phyloP scores from a whole-genome alignment of 2,113 vertebrate genomes.

The Aegithalos caudatus region DNA sequence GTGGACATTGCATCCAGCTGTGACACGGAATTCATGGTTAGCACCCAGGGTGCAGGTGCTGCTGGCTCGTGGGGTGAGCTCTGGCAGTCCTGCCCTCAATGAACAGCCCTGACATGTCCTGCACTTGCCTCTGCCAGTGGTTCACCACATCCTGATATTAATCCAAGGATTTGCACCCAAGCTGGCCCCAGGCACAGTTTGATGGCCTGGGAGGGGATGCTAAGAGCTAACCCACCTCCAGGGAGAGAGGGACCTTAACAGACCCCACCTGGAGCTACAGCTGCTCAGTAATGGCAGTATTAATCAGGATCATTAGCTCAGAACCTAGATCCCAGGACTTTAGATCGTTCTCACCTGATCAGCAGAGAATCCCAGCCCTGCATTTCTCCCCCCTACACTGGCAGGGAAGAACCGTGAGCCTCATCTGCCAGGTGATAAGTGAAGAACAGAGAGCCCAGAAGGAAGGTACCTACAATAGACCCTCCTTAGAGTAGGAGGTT shows the following conservation, averaged over 20 bases:
- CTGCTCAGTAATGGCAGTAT: background rate
- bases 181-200: background rate
- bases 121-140: accelerated
- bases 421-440: background rate
- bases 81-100: background rate
- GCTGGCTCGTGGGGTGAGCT: background rate
- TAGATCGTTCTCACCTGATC: background rate
- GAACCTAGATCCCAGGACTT: background rate
- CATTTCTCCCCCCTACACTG: background rate
- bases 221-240: background rate
- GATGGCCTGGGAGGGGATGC: background rate
- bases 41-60: background rate
- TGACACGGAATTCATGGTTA: accelerated
- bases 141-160: background rate
- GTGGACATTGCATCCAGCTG: background rate
- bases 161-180: background rate
- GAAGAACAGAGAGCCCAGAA: background rate
- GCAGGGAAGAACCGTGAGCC: background rate
- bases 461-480: accelerated
- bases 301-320: background rate
- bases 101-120: accelerated
- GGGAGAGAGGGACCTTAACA: background rate
- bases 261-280: background rate
- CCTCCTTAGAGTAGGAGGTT: accelerated
- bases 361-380: background rate